These are phyloP conservation scores for Crenuchus spilurus DNA, from an alignment of 2,797 vertebrate genomes.

Conservation along the genomic window DNA sequence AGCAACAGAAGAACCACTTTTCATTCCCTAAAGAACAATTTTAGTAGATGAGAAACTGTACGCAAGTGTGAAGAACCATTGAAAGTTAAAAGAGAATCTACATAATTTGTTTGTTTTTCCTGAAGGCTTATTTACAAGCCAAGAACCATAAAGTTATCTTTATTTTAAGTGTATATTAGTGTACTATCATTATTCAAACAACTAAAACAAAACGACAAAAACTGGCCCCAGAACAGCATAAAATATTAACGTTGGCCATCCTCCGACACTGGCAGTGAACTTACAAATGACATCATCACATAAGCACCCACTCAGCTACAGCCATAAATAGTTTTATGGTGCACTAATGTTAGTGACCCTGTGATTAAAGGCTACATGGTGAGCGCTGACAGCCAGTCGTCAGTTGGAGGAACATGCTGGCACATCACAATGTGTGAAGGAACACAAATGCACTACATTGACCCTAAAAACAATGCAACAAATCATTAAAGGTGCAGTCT, in stretches of 20 bases:
- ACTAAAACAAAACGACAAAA: neutral
- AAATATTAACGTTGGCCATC: neutral
- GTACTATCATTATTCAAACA: neutral
- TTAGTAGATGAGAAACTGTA: too few relatives aligned
- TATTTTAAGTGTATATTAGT: too few relatives aligned
- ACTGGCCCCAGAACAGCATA: neutral
- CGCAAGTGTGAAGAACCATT: too few relatives aligned
- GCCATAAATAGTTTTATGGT: slow-evolving; percentile 22
- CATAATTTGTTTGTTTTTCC: too few relatives aligned
- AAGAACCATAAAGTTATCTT: too few relatives aligned
- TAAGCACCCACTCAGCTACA: neutral
- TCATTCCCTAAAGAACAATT: too few relatives aligned
- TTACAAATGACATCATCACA: neutral
- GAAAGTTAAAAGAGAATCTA: too few relatives aligned
- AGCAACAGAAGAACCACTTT: too few relatives aligned
- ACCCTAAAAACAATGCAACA: neutral
- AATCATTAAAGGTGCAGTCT: neutral
- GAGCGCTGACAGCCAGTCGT: slow-evolving; percentile 12
- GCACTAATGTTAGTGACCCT: slow-evolving; percentile 8
- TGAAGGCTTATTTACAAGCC: too few relatives aligned
- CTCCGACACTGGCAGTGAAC: neutral
- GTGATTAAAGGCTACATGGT: slow-evolving; percentile 14
- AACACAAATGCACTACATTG: neutral
- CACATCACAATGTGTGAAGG: neutral
- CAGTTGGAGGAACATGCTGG: neutral